A percentile compares a stretch with the other conserved stretches of the same genome.
Conservation (phyloP, 2,888 invertebrate species). For the Agrilus mali region DNA sequence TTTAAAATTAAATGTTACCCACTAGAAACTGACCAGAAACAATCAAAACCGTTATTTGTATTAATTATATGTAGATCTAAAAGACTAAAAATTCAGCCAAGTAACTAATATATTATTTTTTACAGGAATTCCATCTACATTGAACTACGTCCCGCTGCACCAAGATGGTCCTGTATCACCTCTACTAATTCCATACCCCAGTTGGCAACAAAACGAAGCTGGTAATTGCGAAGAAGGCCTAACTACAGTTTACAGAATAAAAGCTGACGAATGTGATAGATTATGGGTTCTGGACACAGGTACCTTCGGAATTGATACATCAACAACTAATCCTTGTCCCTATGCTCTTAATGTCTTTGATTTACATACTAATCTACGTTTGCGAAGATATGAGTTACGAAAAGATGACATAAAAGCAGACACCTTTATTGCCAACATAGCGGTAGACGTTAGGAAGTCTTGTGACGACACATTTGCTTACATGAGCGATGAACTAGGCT, state of each 20-base stretch:
- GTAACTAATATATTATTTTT: constrained; percentile 12
- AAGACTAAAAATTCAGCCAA: not conserved
- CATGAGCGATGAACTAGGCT: constrained; percentile 71
- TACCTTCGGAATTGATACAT: constrained; percentile 65
- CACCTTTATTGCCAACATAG: constrained; percentile 78
- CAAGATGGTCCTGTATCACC: constrained; percentile 54
- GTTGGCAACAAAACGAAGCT: constrained; percentile 58
- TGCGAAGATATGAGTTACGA: constrained; percentile 53
- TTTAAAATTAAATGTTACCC: too few species aligned
- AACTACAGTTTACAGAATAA: constrained; percentile 66
- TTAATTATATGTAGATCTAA: too few species aligned
- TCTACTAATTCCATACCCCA: constrained; percentile 64
- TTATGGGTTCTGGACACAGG: constrained; percentile 78
- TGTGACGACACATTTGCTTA: constrained; percentile 71
- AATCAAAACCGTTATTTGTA: too few species aligned
- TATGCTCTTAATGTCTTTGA: constrained; percentile 69
- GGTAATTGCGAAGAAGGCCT: constrained; percentile 65
- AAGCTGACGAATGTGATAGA: constrained; percentile 65
- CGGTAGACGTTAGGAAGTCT: constrained; percentile 60
- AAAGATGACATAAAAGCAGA: constrained; percentile 61
- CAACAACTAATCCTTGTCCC: constrained; percentile 65
- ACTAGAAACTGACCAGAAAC: too few species aligned
- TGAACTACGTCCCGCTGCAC: constrained; percentile 66
- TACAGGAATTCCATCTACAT: constrained; percentile 65
- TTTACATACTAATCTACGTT: constrained; percentile 54